A percentile compares a stretch with the other conserved stretches of the same genome.
These are phyloP conservation scores for Limnephilus lunatus DNA, from an alignment of 2,888 invertebrate species.

Conservation along the genomic window DNA sequence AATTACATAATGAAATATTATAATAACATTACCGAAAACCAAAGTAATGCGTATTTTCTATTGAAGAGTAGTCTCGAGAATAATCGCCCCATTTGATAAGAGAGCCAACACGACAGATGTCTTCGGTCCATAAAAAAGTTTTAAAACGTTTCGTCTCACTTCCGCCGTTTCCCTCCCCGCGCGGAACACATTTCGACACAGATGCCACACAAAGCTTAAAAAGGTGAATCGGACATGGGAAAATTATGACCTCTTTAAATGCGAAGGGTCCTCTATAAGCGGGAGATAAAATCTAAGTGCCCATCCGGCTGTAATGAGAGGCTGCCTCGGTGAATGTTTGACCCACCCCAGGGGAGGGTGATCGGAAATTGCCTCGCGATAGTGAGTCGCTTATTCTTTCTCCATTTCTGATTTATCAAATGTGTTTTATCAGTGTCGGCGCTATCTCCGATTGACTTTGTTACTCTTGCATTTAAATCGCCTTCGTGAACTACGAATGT, in stretches of 20 bases:
- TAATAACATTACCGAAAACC: not conserved
- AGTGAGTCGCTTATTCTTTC: slow-evolving; percentile 59
- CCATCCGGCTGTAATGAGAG: slow-evolving; percentile 75
- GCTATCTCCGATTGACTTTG: slow-evolving; percentile 20
- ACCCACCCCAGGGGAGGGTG: slow-evolving; percentile 41
- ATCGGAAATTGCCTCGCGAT: slow-evolving; percentile 67
- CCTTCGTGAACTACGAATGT: not conserved
- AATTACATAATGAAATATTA: no score
- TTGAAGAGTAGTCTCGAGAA: slow-evolving; percentile 2
- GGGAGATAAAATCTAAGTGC: slow-evolving; percentile 70
- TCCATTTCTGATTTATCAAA: slow-evolving; percentile 55
- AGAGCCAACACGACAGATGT: slow-evolving; percentile 61
- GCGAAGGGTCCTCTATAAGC: slow-evolving; percentile 64
- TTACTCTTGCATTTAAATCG: slow-evolving; percentile 34
- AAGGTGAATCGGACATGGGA: slow-evolving; percentile 65
- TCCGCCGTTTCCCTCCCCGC: slow-evolving; percentile 26
- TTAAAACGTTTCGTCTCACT: slow-evolving; percentile 54
- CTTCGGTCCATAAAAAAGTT: slow-evolving; percentile 59
- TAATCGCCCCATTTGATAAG: slow-evolving; percentile 48
- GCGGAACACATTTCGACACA: slow-evolving; percentile 56
- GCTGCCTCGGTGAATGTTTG: slow-evolving; percentile 67
- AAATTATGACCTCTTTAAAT: slow-evolving; percentile 66
- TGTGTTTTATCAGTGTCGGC: slow-evolving; percentile 43
- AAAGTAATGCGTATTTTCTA: not conserved
- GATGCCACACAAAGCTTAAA: slow-evolving; percentile 59